Percentiles rank a stretch among this genome's conserved stretches.
Conservation (phyloP, 2,888 invertebrate species). For the Pseudococcus longispinus region DNA sequence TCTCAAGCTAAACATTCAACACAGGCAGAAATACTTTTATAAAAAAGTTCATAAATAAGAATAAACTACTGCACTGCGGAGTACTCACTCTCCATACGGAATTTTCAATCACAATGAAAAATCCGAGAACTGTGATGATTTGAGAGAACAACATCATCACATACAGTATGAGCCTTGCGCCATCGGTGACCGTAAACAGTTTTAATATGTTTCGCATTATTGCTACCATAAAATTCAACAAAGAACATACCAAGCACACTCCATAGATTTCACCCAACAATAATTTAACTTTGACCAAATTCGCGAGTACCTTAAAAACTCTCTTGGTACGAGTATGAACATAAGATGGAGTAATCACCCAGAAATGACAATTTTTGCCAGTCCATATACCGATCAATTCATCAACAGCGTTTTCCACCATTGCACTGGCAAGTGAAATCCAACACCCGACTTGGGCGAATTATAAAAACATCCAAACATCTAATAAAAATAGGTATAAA, state of each 20-base stretch:
- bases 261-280: not conserved
- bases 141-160: not conserved
- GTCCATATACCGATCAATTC: not conserved
- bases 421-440: not conserved
- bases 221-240: not conserved
- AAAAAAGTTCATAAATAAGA: too few species aligned
- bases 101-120: not conserved
- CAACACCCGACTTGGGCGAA: not conserved
- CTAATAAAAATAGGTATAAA: not conserved
- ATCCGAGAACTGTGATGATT: not conserved
- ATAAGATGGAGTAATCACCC: not conserved
- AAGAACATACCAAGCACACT: not conserved
- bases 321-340: not conserved
- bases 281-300: not conserved
- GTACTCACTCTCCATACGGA: not conserved
- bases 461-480: not conserved
- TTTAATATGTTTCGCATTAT: not conserved
- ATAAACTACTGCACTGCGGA: too few species aligned
- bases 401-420: not conserved
- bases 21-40: too few species aligned
- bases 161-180: too few species aligned
- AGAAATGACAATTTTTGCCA: not conserved
- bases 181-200: not conserved
- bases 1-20: too few species aligned
- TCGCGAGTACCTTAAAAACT: not conserved